Percentiles rank a stretch among this genome's conserved stretches.
Evolutionary conservation across 2,797 vertebrate genomes (phyloP).

Genomic region (Acanthiza pusilla): DNA sequence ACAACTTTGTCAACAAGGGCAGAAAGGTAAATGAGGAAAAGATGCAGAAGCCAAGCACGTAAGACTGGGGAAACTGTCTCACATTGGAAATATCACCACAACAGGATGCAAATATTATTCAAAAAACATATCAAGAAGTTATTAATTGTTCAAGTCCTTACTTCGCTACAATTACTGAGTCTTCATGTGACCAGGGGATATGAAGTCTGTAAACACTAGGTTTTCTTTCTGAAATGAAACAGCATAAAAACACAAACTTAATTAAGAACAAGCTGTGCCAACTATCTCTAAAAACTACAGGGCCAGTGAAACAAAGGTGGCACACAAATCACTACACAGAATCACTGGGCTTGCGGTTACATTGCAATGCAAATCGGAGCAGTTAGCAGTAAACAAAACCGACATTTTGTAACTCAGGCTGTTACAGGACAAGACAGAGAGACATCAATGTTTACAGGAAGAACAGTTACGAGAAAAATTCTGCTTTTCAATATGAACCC

Average conservation of each 20-base stretch:
- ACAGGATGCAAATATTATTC: not conserved
- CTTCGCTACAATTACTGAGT: conserved; percentile 84
- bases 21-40: not conserved
- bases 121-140: not conserved
- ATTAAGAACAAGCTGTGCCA: not conserved
- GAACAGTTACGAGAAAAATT: not conserved
- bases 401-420: not conserved
- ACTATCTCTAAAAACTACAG: not conserved
- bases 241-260: not conserved
- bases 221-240: conserved; percentile 78
- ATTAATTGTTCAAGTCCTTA: conserved; percentile 58
- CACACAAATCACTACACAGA: not conserved
- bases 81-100: not conserved
- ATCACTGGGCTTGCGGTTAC: not conserved
- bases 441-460: not conserved
- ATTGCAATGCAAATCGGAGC: not conserved
- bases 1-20: not conserved
- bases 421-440: not conserved
- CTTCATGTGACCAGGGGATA: conserved; percentile 92
- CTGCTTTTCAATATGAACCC: not conserved
- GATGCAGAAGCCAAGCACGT: not conserved
- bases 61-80: not conserved
- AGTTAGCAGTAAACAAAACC: not conserved
- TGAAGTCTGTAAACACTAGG: conserved; percentile 86
- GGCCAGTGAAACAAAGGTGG: not conserved